Evolutionary conservation across 2,888 invertebrate species (phyloP).

Genomic region (Calliopum simillimum): DNA sequence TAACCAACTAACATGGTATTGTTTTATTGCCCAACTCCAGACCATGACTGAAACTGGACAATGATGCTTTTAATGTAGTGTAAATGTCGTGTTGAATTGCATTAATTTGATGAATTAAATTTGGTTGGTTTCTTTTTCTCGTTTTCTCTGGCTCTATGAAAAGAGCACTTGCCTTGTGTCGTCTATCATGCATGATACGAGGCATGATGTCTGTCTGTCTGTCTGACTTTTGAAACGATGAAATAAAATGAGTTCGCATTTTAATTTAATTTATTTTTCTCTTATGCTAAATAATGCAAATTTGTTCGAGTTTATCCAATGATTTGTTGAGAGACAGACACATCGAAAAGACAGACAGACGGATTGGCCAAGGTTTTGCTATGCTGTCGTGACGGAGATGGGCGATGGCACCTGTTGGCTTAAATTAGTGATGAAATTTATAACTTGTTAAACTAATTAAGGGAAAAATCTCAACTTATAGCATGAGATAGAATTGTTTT

Average conservation of each 20-base stretch:
- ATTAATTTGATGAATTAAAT: slow-evolving; percentile 33
- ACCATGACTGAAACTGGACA: neutral
- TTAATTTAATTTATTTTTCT: neutral
- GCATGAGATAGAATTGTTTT: neutral
- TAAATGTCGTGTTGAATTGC: slow-evolving; percentile 27
- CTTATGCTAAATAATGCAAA: slow-evolving; percentile 16
- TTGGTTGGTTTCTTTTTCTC: neutral
- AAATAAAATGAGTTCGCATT: slow-evolving; percentile 3
- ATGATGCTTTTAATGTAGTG: slow-evolving; percentile 28
- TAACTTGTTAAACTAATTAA: neutral
- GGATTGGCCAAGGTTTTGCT: neutral
- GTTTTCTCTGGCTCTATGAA: too few species aligned
- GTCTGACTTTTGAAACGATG: slow-evolving; percentile 5
- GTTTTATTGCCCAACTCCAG: neutral
- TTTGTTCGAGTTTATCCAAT: neutral
- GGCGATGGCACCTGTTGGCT: slow-evolving; percentile 14
- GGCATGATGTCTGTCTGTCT: slow-evolving; percentile 18
- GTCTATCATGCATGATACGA: neutral
- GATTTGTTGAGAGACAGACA: slow-evolving; percentile 9
- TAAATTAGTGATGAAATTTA: slow-evolving; percentile 8
- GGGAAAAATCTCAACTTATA: neutral
- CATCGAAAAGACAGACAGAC: neutral
- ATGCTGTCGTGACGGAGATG: neutral
- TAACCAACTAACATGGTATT: too few species aligned
- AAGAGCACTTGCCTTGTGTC: too few species aligned